These are phyloP conservation scores for Dermolepida albohirtum DNA, from an alignment of 2,888 invertebrate genomes.

Conservation along the genomic window DNA sequence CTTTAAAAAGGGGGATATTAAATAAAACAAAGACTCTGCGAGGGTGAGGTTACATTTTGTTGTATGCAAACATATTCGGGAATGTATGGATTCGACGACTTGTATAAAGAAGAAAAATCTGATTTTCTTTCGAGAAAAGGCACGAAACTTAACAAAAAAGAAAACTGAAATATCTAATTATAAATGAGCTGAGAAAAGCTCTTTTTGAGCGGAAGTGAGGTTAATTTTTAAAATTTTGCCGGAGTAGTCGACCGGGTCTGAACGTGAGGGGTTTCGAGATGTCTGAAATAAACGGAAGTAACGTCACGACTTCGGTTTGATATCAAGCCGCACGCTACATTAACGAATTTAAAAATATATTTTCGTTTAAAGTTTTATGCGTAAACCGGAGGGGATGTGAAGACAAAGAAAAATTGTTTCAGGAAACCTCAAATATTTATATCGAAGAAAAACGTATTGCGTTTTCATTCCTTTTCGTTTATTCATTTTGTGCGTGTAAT, in stretches of 20 bases:
- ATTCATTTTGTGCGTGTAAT: too few species aligned
- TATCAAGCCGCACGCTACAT: conserved; percentile 60
- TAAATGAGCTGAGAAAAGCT: conserved; percentile 35
- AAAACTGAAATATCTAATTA: conserved; percentile 41
- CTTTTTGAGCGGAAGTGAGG: conserved; percentile 42
- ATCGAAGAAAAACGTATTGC: conserved; percentile 16
- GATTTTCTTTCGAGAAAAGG: conserved; percentile 10
- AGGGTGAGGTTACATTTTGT: conserved; percentile 45
- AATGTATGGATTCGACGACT: conserved; percentile 29
- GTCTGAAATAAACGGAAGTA: conserved; percentile 45
- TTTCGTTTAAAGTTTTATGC: conserved; percentile 54
- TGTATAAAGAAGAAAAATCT: conserved; percentile 10
- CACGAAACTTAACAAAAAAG: conserved; percentile 9
- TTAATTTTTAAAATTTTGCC: conserved; percentile 52
- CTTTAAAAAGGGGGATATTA: conserved; percentile 39
- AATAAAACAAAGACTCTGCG: conserved; percentile 43
- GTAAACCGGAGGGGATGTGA: conserved; percentile 22
- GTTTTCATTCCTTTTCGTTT: neutral
- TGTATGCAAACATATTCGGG: conserved; percentile 45
- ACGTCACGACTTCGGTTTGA: conserved; percentile 54
- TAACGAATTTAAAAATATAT: conserved; percentile 62
- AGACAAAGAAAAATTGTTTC: conserved; percentile 40
- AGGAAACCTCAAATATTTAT: conserved; percentile 39
- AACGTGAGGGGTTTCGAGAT: conserved; percentile 34
- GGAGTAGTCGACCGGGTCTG: conserved; percentile 30